Percentiles rank a stretch among this genome's conserved stretches.
Evolutionary conservation across 2,797 vertebrate species (phyloP).

Genomic region (Emydoidea blandingii): DNA sequence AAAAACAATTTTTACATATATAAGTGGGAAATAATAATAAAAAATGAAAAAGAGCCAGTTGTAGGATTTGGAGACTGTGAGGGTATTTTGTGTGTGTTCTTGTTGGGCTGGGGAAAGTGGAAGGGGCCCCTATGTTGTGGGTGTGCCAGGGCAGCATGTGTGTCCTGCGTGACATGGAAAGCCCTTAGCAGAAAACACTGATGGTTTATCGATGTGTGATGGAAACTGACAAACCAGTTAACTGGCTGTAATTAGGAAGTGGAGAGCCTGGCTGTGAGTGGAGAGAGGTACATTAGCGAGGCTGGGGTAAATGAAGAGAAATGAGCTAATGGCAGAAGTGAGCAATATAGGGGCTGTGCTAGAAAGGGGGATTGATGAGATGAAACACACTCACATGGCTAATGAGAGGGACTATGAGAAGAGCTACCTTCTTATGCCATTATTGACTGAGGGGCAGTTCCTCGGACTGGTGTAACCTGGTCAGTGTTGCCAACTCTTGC

Average conservation of each 20-base stretch:
- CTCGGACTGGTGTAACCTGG: neutral
- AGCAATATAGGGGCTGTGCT: neutral
- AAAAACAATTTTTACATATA: neutral
- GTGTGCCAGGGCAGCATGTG: neutral
- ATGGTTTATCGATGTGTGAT: neutral
- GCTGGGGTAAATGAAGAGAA: neutral
- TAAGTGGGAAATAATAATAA: no score
- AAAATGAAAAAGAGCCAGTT: no score
- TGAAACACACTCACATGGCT: neutral
- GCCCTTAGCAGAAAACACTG: neutral
- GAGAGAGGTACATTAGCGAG: neutral
- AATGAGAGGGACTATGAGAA: neutral
- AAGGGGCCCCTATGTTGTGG: neutral
- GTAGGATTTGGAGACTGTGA: no score
- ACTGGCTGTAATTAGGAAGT: neutral
- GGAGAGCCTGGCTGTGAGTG: neutral
- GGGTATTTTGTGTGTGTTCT: no score
- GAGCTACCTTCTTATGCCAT: neutral
- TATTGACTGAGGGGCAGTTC: rapidly evolving
- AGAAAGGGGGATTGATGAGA: neutral
- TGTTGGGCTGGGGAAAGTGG: no score
- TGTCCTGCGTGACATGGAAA: neutral
- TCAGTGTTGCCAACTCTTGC: neutral
- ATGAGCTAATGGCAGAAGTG: neutral
- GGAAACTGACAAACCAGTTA: neutral